Conservation (phyloP, 2,113 vertebrate species). For the Alces alces region DNA sequence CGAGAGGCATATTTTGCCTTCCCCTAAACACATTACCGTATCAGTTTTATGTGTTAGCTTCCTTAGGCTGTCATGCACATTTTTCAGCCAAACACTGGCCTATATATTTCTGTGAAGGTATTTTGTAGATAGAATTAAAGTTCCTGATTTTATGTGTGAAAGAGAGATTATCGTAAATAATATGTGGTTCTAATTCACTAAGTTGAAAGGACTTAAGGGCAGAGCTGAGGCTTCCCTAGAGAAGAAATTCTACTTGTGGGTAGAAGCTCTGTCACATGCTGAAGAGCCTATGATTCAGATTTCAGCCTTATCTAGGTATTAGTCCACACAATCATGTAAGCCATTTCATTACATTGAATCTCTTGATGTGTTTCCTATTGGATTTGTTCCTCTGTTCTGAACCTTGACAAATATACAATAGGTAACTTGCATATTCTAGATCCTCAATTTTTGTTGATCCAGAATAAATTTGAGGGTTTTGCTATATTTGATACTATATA, state of each 20-base stretch:
- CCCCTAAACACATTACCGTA: neutral
- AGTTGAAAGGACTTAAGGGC: neutral
- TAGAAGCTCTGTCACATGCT: neutral
- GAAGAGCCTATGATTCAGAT: neutral
- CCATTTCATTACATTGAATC: neutral
- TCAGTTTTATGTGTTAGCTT: neutral
- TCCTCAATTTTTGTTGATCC: neutral
- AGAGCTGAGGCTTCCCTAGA: neutral
- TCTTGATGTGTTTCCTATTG: neutral
- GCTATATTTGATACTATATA: neutral
- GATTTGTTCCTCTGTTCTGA: neutral
- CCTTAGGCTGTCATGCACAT: neutral
- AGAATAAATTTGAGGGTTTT: neutral
- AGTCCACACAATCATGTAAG: neutral
- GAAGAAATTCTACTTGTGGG: neutral
- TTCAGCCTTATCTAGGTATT: neutral
- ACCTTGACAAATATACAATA: neutral
- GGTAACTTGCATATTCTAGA: neutral
- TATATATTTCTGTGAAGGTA: neutral
- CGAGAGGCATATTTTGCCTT: neutral
- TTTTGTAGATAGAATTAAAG: neutral
- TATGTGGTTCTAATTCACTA: neutral
- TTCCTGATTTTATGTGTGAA: neutral
- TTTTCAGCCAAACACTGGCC: neutral
- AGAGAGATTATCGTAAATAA: neutral